These are phyloP conservation scores for Gallirallus australis DNA, from an alignment of 2,797 vertebrate species.

Conservation along the genomic window DNA sequence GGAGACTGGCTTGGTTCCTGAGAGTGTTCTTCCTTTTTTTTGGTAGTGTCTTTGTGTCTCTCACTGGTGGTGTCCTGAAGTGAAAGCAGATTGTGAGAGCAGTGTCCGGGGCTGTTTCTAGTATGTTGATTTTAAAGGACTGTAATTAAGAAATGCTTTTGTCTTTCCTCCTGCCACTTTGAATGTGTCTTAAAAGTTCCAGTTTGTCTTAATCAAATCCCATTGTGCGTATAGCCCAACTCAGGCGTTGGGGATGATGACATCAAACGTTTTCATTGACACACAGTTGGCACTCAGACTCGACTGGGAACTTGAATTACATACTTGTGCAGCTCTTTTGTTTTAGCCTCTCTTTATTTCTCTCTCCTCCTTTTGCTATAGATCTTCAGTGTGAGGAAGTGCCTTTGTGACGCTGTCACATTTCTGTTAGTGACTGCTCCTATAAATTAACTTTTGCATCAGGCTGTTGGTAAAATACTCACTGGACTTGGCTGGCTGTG, in stretches of 20 bases:
- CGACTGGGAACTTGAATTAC: constrained; percentile 6
- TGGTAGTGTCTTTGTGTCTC: background rate
- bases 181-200: background rate
- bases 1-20: background rate
- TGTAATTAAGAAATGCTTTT: background rate
- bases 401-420: background rate
- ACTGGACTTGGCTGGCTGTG: background rate
- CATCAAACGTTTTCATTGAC: background rate
- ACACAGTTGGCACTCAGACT: background rate
- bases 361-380: background rate
- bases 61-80: background rate
- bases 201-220: background rate
- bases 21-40: background rate
- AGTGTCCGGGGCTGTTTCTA: background rate
- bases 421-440: background rate
- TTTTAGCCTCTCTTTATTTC: background rate
- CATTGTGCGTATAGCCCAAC: background rate
- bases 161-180: background rate
- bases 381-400: background rate
- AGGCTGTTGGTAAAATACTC: background rate
- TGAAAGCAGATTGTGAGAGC: background rate
- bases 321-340: background rate
- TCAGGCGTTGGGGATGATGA: background rate
- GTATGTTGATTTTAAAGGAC: background rate
- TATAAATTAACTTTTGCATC: background rate